A percentile compares a stretch with the other conserved stretches of the same genome.
phyloP scores from a whole-genome alignment of 2,888 invertebrate species.

The Acanthosoma haemorrhoidale region DNA sequence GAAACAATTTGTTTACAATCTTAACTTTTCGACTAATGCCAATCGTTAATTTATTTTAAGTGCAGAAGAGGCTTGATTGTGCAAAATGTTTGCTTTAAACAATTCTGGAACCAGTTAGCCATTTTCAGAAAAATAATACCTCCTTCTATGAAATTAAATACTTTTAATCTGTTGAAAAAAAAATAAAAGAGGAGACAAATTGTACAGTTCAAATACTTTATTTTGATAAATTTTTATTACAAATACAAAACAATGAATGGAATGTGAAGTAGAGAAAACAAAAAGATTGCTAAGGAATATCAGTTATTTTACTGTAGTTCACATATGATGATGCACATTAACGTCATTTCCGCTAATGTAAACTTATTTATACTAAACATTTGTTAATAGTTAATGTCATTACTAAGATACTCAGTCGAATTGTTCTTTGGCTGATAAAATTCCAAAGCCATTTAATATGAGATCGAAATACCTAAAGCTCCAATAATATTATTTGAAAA shows the following conservation, averaged over 20 bases:
- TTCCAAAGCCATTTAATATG: conserved; percentile 3
- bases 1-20: no score
- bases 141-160: no score
- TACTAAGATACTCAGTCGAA: conserved; percentile 4
- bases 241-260: neutral
- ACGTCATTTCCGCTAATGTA: neutral
- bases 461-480: conserved; percentile 8
- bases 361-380: neutral
- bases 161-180: no score
- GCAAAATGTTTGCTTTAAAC: no score
- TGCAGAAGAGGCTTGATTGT: no score
- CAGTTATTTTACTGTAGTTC: neutral
- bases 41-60: no score
- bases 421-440: conserved; percentile 8
- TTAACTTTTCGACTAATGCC: no score
- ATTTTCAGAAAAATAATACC: no score
- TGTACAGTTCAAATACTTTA: neutral
- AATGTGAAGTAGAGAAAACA: neutral
- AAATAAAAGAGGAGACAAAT: no score
- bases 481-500: conserved; percentile 3
- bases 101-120: no score
- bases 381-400: neutral
- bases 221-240: neutral
- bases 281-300: neutral
- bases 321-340: neutral